Conservation (phyloP, 2,888 invertebrate species). For the Syrista parreyssii region DNA sequence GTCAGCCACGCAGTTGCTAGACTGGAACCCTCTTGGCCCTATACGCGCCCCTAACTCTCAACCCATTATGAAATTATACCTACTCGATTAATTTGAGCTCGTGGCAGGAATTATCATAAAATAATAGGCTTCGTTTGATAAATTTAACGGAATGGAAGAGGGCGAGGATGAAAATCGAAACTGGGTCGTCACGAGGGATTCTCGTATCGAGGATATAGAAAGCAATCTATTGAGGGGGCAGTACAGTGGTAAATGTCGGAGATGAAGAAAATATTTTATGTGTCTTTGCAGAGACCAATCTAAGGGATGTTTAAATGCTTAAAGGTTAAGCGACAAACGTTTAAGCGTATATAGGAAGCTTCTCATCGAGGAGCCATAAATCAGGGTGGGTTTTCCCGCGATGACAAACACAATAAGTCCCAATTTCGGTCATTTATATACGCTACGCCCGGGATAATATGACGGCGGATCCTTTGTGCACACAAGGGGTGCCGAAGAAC, state of each 20-base stretch:
- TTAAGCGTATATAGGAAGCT: neutral
- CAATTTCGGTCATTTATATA: slow-evolving; percentile 66
- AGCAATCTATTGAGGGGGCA: neutral
- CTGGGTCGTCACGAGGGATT: neutral
- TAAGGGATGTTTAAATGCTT: neutral
- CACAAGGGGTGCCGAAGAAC: slow-evolving; percentile 43
- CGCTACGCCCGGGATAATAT: slow-evolving; percentile 63
- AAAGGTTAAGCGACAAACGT: neutral
- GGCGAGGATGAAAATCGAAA: neutral
- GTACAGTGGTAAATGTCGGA: neutral
- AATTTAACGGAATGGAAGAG: neutral
- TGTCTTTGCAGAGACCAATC: neutral
- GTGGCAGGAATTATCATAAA: slow-evolving; percentile 62
- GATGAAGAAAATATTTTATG: neutral
- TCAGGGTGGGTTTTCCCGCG: slow-evolving; percentile 50
- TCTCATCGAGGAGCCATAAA: slow-evolving; percentile 38
- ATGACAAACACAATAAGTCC: slow-evolving; percentile 67
- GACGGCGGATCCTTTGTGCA: slow-evolving; percentile 64
- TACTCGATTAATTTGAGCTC: slow-evolving; percentile 62
- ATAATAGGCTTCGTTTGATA: slow-evolving; percentile 47
- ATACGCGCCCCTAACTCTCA: slow-evolving; percentile 36
- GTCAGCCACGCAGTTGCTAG: neutral
- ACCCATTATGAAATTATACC: slow-evolving; percentile 63
- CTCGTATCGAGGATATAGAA: neutral
- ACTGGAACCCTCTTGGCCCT: slow-evolving; percentile 26